Evolutionary conservation across 2,888 invertebrate genomes (phyloP).

Genomic region (Lasioglossum malachurum): DNA sequence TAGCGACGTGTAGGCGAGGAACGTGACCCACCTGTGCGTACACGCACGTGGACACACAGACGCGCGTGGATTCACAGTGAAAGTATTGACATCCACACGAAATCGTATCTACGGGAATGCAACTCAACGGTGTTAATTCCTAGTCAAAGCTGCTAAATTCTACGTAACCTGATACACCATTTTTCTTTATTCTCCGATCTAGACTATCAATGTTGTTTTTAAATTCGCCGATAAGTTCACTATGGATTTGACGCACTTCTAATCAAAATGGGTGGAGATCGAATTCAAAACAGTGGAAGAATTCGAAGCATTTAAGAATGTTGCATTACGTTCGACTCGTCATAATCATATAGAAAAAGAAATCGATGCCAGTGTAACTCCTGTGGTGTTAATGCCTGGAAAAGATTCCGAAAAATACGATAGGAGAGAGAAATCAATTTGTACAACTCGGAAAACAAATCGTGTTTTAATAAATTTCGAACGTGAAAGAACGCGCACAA

Average conservation of each 20-base stretch:
- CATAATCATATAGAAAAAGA: too few relatives aligned
- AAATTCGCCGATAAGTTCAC: not conserved
- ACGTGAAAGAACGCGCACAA: not conserved
- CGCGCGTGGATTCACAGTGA: conserved; percentile 66
- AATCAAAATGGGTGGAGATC: too few relatives aligned
- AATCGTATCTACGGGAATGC: conserved; percentile 56
- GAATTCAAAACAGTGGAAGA: not conserved
- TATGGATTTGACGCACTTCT: not conserved
- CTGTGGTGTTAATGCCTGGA: not conserved
- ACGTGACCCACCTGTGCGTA: conserved; percentile 71
- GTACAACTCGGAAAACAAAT: not conserved
- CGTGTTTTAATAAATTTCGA: not conserved
- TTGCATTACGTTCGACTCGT: not conserved
- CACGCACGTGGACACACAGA: conserved; percentile 55
- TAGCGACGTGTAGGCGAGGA: conserved; percentile 48
- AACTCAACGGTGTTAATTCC: conserved; percentile 44
- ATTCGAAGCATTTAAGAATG: not conserved
- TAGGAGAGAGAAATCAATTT: not conserved
- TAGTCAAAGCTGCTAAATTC: conserved; percentile 30
- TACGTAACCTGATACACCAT: conserved; percentile 41
- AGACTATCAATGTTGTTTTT: not conserved
- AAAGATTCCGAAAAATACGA: not conserved
- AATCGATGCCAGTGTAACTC: too few relatives aligned
- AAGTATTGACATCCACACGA: conserved; percentile 68
- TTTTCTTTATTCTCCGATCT: too few relatives aligned